phyloP scores from a whole-genome alignment of 1,140 invertebrate genomes.

The Aporrectodea caliginosa region DNA sequence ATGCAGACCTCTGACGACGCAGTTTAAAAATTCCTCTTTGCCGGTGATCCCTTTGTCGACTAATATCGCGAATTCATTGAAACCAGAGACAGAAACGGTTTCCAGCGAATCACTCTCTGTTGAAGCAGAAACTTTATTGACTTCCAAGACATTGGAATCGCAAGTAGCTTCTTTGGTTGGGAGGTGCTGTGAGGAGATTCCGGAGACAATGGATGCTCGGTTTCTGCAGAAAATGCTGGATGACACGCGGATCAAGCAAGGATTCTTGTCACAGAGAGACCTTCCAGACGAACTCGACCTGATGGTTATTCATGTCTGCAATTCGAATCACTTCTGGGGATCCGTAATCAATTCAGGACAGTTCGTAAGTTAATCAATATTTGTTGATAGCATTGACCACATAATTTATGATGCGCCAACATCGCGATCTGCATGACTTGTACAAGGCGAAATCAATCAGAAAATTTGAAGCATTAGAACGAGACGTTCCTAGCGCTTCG shows the following conservation, averaged over 20 bases:
- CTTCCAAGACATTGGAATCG: no score
- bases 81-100: no score
- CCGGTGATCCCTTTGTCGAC: no score
- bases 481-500: neutral
- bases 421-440: neutral
- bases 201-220: neutral
- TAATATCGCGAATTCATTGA: no score
- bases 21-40: no score
- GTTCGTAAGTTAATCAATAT: neutral
- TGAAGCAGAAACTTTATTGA: no score
- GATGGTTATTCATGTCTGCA: neutral
- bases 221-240: neutral
- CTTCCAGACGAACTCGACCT: neutral
- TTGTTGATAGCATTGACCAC: no score
- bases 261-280: neutral
- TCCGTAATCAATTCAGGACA: neutral
- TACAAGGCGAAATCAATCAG: neutral
- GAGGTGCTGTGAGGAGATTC: neutral
- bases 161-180: neutral
- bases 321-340: neutral
- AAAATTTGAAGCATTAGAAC: neutral
- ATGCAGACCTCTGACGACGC: no score
- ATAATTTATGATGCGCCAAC: neutral
- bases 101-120: no score
- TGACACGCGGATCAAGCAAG: neutral